phyloP scores from a whole-genome alignment of 2,888 invertebrate species.

The Drosophila mimica region DNA sequence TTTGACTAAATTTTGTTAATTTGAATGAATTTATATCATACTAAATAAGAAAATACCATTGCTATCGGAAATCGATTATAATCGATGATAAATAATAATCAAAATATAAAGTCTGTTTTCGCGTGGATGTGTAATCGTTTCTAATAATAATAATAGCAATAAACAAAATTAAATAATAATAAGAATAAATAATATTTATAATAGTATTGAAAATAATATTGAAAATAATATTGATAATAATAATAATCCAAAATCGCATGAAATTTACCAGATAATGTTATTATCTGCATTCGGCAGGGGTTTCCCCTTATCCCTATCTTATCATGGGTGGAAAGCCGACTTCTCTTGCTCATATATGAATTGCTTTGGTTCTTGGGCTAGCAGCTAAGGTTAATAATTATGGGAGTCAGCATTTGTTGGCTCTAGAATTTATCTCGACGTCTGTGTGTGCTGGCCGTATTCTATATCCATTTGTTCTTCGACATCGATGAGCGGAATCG shows the following conservation, averaged over 20 bases:
- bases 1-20: not conserved
- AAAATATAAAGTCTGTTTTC: too few species aligned
- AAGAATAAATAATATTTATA: not conserved
- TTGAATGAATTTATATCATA: not conserved
- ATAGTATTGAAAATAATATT: not conserved
- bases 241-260: not conserved
- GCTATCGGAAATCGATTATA: not conserved
- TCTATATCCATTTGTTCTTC: constrained; percentile 86
- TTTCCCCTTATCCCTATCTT: not conserved
- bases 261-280: not conserved
- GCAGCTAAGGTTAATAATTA: constrained; percentile 40
- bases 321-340: constrained; percentile 22
- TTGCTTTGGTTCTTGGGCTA: constrained; percentile 22
- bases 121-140: too few species aligned
- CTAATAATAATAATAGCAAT: not conserved
- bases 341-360: constrained; percentile 15
- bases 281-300: not conserved
- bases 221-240: not conserved
- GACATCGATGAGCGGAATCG: constrained; percentile 91
- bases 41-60: not conserved
- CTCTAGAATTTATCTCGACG: constrained; percentile 68
- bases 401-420: constrained; percentile 11
- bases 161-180: not conserved
- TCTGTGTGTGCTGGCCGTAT: constrained; percentile 76
- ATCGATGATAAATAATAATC: too few species aligned